Percentiles rank a stretch among this genome's conserved stretches.
Evolutionary conservation across 1,140 invertebrate genomes (phyloP).

Genomic region (Drosophila hydei): DNA sequence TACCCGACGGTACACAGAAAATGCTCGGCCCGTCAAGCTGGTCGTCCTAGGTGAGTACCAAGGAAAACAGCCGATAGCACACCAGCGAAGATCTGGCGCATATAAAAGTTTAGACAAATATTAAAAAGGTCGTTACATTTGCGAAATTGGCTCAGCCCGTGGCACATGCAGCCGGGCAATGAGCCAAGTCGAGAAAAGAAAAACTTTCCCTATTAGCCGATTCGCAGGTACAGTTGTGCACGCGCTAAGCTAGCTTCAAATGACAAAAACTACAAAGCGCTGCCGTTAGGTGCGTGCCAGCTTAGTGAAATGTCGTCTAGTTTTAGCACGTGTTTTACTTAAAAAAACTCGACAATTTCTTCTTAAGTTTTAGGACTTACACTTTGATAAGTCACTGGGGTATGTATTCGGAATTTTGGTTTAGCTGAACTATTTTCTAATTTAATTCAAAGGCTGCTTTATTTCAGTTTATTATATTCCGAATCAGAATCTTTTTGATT

Average conservation of each 20-base stretch:
- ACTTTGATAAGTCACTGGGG: too few species aligned
- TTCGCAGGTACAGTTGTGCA: conserved; percentile 23
- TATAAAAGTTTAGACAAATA: conserved; percentile 58
- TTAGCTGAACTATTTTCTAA: too few species aligned
- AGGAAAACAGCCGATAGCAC: neutral
- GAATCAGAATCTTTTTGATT: too few species aligned
- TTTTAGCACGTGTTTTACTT: neutral
- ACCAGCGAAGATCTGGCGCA: conserved; percentile 8
- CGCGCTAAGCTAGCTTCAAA: conserved; percentile 23
- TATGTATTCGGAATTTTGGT: too few species aligned
- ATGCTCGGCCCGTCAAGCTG: conserved; percentile 87
- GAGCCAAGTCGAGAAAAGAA: conserved; percentile 31
- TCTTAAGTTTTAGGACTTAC: too few species aligned
- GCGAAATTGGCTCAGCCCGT: conserved; percentile 53
- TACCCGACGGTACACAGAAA: conserved; percentile 86
- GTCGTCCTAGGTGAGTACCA: conserved; percentile 87
- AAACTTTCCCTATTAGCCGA: conserved; percentile 26
- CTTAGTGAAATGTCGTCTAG: conserved; percentile 7
- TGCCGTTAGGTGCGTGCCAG: neutral
- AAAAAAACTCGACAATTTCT: neutral
- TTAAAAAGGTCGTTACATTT: conserved; percentile 61
- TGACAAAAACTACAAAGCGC: neutral
- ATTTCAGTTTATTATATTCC: too few species aligned
- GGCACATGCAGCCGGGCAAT: conserved; percentile 25
- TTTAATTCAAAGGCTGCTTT: too few species aligned